Conservation (phyloP, 2,113 vertebrate species). For the Columba livia region DNA sequence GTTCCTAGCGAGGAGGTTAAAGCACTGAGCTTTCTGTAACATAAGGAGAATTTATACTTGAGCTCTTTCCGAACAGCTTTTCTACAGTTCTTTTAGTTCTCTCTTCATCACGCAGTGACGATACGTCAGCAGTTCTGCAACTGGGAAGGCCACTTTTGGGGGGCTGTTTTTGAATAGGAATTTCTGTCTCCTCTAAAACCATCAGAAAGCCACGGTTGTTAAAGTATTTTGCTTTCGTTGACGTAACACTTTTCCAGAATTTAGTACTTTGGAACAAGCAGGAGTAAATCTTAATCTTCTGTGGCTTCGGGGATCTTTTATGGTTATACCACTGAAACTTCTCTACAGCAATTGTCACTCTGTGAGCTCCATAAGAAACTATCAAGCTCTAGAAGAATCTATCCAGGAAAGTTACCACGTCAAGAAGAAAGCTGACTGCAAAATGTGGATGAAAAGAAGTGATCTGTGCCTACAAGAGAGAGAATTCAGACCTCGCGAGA, state of each 20-base stretch:
- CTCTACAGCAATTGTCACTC: background rate
- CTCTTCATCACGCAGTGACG: background rate
- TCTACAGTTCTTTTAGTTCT: background rate
- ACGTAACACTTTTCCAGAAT: background rate
- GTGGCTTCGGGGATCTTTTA: background rate
- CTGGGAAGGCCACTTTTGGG: background rate
- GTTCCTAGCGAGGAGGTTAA: background rate
- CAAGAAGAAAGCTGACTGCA: background rate
- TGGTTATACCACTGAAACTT: background rate
- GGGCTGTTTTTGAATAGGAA: background rate
- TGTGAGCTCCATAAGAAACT: background rate
- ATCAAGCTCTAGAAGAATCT: background rate
- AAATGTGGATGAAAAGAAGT: background rate
- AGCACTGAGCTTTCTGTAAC: background rate
- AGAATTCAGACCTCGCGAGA: background rate
- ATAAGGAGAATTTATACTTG: background rate
- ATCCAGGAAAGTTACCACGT: background rate
- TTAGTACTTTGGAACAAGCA: background rate
- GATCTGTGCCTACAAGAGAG: background rate
- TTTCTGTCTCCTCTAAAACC: background rate
- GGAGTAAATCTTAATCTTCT: background rate
- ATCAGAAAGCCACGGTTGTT: background rate
- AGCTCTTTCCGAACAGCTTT: background rate
- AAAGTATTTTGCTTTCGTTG: background rate
- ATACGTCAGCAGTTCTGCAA: background rate